Conservation (phyloP, 2,113 vertebrate genomes). For the Seriola rivoliana region DNA sequence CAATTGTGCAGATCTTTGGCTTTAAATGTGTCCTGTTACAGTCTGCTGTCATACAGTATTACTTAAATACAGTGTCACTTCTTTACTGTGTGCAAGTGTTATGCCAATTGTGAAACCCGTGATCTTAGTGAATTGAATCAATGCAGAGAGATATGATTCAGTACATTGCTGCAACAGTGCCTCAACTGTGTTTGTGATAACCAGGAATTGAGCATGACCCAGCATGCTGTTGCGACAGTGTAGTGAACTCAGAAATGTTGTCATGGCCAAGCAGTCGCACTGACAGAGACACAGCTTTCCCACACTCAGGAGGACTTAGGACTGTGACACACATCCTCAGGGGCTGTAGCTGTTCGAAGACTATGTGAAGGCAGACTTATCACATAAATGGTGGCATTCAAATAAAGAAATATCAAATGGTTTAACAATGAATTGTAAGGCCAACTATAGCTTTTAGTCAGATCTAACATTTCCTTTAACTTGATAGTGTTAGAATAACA, state of each 20-base stretch:
- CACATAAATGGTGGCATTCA: background rate
- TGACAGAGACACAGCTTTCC: conserved; percentile 39
- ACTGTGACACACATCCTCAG: conserved; percentile 37
- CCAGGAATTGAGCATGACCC: conserved; percentile 42
- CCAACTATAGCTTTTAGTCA: background rate
- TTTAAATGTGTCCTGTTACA: background rate
- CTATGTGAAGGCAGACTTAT: conserved; percentile 3
- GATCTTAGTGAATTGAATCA: background rate
- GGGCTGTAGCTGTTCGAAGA: background rate
- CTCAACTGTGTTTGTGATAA: conserved; percentile 31
- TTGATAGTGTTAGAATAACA: background rate
- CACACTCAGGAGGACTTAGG: conserved; percentile 35
- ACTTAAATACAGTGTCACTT: background rate
- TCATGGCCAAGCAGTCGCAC: conserved; percentile 4
- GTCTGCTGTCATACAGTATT: background rate
- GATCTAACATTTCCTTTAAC: background rate
- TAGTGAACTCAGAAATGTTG: conserved; percentile 32
- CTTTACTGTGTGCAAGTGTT: background rate
- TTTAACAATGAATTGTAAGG: background rate
- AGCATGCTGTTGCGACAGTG: conserved; percentile 47
- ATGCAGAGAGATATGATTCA: conserved; percentile 32
- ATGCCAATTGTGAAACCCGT: conserved; percentile 27
- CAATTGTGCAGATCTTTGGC: background rate
- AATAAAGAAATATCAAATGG: background rate
- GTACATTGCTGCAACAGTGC: conserved; percentile 9